Percentiles rank a stretch among this genome's conserved stretches.
These are phyloP conservation scores for Piscicola geometra DNA, from an alignment of 2,888 invertebrate species.

Conservation along the genomic window DNA sequence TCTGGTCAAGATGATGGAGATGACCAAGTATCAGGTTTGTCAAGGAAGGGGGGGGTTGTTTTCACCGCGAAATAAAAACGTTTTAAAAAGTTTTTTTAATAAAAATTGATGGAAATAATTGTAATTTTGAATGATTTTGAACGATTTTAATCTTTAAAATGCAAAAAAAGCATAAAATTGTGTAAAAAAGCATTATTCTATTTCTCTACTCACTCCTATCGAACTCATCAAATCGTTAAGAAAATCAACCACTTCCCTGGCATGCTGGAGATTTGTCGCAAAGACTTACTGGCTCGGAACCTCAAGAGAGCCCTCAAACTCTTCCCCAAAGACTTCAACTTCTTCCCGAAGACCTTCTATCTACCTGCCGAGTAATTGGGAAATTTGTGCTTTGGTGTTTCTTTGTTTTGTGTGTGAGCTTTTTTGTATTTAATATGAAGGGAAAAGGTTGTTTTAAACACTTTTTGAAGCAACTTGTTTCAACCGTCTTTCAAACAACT, in stretches of 20 bases:
- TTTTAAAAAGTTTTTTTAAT: too few species aligned
- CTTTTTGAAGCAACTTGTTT: too few species aligned
- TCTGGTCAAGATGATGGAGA: conserved; percentile 78
- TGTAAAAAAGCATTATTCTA: too few species aligned
- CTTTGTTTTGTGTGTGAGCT: too few species aligned
- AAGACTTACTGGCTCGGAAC: conserved; percentile 81
- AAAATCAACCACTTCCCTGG: conserved; percentile 90
- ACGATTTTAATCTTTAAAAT: not conserved
- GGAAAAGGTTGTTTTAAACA: too few species aligned
- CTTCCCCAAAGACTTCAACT: conserved; percentile 82
- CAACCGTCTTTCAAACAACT: too few species aligned
- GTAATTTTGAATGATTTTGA: too few species aligned
- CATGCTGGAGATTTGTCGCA: conserved; percentile 81
- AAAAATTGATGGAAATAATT: too few species aligned
- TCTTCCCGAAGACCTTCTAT: conserved; percentile 90
- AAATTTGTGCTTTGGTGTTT: too few species aligned
- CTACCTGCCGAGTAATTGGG: conserved; percentile 77
- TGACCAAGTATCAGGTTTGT: conserved; percentile 72
- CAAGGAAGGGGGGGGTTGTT: not conserved
- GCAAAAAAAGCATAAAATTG: too few species aligned
- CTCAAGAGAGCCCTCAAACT: conserved; percentile 81
- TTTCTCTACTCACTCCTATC: not conserved
- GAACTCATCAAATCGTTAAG: conserved; percentile 57
- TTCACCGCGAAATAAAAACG: too few species aligned
- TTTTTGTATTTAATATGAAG: too few species aligned